phyloP scores from a whole-genome alignment of 1,140 invertebrate genomes.

The Trichoplusia ni region DNA sequence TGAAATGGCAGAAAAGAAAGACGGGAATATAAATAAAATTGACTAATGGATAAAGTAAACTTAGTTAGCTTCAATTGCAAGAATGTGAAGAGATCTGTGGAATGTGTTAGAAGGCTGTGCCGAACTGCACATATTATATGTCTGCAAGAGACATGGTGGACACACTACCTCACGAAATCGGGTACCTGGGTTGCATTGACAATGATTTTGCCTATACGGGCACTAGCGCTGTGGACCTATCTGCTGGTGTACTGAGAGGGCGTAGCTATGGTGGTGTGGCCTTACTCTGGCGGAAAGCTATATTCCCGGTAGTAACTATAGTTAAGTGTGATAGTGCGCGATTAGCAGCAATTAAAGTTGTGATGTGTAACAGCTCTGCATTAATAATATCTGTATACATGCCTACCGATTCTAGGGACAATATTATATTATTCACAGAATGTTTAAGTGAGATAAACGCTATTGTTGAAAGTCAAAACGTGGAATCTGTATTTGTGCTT shows the following conservation, averaged over 20 bases:
- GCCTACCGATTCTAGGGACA: conserved; percentile 13
- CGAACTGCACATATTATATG: not conserved
- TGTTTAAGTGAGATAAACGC: conserved; percentile 26
- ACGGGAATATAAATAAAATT: not conserved
- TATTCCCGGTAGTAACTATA: conserved; percentile 15
- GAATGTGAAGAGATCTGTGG: not conserved
- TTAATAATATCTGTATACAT: conserved; percentile 25
- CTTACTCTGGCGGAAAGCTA: not conserved
- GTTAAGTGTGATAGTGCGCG: conserved; percentile 8
- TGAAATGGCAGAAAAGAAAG: not conserved
- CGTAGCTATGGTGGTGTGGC: conserved; percentile 18
- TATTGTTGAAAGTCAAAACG: conserved; percentile 3
- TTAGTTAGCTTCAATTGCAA: conserved; percentile 12
- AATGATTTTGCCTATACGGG: not conserved
- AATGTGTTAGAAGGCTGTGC: not conserved
- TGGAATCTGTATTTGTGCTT: conserved; percentile 28
- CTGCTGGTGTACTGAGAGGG: not conserved
- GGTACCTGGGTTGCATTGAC: not conserved
- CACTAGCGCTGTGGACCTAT: not conserved
- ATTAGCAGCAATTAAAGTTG: conserved; percentile 15
- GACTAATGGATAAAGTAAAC: not conserved
- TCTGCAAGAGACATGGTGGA: conserved; percentile 9
- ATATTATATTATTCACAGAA: conserved; percentile 1
- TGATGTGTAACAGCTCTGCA: not conserved
- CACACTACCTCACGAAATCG: not conserved